Conservation (phyloP, 2,797 vertebrate genomes). For the Nyctalus aviator region DNA sequence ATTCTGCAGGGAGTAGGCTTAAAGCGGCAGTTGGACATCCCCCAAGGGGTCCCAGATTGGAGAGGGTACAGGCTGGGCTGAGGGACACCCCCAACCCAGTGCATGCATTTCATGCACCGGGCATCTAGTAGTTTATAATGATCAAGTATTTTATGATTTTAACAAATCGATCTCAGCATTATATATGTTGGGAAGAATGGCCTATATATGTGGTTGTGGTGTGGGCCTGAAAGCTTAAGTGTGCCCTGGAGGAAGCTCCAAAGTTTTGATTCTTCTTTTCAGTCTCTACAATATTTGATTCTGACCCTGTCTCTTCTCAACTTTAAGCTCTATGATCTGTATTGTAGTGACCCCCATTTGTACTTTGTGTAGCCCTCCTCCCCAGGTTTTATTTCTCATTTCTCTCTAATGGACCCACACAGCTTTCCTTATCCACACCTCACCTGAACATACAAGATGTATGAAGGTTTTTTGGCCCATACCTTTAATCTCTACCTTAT, state of each 20-base stretch:
- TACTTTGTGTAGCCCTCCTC: not conserved
- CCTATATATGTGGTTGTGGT: fast-evolving
- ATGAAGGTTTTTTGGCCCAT: not conserved
- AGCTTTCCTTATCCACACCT: not conserved
- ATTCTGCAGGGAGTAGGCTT: too few relatives aligned
- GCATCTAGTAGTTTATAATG: not conserved
- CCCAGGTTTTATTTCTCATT: not conserved
- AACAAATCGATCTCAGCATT: not conserved
- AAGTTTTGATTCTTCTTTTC: not conserved
- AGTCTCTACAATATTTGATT: not conserved
- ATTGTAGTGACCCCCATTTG: not conserved
- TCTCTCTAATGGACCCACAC: not conserved
- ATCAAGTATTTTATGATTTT: not conserved
- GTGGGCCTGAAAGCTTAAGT: not conserved
- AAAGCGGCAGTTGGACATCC: too few relatives aligned
- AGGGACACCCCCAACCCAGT: too few relatives aligned
- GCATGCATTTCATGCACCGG: too few relatives aligned
- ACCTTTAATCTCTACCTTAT: not conserved
- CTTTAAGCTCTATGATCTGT: not conserved
- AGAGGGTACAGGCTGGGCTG: too few relatives aligned
- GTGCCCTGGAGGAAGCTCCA: not conserved
- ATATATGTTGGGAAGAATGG: not conserved
- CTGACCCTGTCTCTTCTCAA: not conserved
- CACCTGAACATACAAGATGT: not conserved
- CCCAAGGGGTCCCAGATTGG: too few relatives aligned